phyloP scores from a whole-genome alignment of 1,140 invertebrate genomes.

The Belonocnema kinseyi region DNA sequence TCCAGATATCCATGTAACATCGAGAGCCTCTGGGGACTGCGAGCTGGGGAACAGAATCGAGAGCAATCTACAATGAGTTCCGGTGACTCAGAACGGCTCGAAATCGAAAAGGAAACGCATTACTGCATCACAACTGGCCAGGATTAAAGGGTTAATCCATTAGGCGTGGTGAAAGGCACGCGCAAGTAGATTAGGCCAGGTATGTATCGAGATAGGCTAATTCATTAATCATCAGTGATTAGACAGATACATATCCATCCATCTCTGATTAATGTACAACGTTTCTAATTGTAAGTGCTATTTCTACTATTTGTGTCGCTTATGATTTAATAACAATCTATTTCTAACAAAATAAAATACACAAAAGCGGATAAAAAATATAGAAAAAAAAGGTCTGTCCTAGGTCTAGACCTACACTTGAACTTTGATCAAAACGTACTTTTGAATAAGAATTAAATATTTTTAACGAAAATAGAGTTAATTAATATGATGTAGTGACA shows the following conservation, averaged over 20 bases:
- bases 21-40: neutral
- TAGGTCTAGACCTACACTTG: no score
- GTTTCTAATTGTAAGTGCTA: neutral
- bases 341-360: neutral
- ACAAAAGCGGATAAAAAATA: no score
- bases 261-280: neutral
- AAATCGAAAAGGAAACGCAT: conserved; percentile 3
- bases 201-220: conserved; percentile 14
- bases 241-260: neutral
- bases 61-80: neutral
- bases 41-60: neutral
- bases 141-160: conserved; percentile 41
- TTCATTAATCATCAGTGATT: conserved; percentile 1
- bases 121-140: neutral
- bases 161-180: conserved; percentile 29
- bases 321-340: neutral
- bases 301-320: neutral
- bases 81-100: neutral
- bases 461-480: no score
- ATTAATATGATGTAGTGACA: no score
- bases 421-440: no score
- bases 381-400: no score
- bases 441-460: no score
- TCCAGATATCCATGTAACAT: neutral
- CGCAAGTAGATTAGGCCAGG: neutral